Evolutionary conservation across 2,888 invertebrate species (phyloP).

Genomic region (Drosophila picticornis): DNA sequence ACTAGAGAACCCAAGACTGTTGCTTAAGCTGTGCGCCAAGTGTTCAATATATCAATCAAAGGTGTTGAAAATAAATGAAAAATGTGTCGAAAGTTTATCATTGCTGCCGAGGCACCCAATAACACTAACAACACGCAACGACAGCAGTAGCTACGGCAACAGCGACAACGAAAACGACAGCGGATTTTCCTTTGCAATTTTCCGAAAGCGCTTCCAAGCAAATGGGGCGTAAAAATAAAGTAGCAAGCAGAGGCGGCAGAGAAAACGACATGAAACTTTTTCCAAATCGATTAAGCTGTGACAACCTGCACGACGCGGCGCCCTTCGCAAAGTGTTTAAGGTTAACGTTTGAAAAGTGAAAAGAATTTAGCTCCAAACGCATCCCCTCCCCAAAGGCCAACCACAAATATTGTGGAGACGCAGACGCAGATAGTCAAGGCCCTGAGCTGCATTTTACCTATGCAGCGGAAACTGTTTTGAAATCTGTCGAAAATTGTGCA

Average conservation of each 20-base stretch:
- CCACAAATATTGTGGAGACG: constrained; percentile 53
- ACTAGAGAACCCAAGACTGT: constrained; percentile 54
- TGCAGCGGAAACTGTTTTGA: constrained; percentile 69
- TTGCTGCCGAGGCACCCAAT: constrained; percentile 41
- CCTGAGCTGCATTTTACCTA: constrained; percentile 64
- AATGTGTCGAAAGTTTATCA: constrained; percentile 83
- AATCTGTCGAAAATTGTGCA: constrained; percentile 74
- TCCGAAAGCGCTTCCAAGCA: constrained; percentile 53
- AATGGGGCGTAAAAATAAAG: constrained; percentile 77
- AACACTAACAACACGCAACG: constrained; percentile 30
- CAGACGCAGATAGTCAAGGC: constrained; percentile 12
- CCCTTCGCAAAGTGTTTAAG: constrained; percentile 63
- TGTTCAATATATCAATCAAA: constrained; percentile 83
- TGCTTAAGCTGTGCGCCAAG: constrained; percentile 71
- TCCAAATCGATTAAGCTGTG: constrained; percentile 78
- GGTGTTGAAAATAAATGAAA: constrained; percentile 83
- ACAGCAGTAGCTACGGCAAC: constrained; percentile 1
- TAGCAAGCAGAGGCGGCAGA: constrained; percentile 47
- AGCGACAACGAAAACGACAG: constrained; percentile 5
- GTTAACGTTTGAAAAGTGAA: constrained; percentile 75
- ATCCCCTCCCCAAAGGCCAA: constrained; percentile 36
- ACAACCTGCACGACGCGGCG: constrained; percentile 48
- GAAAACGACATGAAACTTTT: constrained; percentile 67
- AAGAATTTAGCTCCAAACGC: constrained; percentile 52
- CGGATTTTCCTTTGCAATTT: constrained; percentile 59